A percentile compares a stretch with the other conserved stretches of the same genome.
These are phyloP conservation scores for Seriola dumerili DNA, from an alignment of 2,113 vertebrate species.

Conservation along the genomic window DNA sequence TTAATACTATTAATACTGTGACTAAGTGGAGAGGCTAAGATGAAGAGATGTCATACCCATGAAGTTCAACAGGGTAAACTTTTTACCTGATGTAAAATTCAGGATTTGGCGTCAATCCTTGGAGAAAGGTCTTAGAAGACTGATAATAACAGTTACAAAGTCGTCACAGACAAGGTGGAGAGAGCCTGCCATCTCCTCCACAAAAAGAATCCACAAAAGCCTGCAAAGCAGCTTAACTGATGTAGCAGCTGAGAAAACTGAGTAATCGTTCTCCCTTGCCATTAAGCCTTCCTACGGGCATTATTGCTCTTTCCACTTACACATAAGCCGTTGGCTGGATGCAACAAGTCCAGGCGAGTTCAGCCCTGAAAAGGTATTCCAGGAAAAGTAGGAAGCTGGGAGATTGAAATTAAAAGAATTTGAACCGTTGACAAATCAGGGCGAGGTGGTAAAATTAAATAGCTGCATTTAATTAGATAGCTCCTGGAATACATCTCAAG, in stretches of 20 bases:
- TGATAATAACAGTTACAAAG: constrained; percentile 1
- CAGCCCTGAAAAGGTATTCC: not conserved
- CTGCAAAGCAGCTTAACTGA: not conserved
- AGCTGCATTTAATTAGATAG: not conserved
- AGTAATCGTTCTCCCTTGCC: not conserved
- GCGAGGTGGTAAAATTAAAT: not conserved
- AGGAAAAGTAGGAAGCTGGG: not conserved
- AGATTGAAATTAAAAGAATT: too few relatives aligned
- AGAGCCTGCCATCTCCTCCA: not conserved
- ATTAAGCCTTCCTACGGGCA: not conserved
- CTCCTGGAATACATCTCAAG: not conserved
- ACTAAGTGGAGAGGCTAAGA: not conserved
- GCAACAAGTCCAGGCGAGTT: constrained; percentile 21
- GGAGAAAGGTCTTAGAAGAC: not conserved
- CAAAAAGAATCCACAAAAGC: not conserved
- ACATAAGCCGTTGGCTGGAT: constrained; percentile 7
- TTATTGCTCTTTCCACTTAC: constrained; percentile 21
- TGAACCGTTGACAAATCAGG: not conserved
- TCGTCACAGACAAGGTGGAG: not conserved
- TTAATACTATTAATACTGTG: not conserved
- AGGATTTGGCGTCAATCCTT: not conserved
- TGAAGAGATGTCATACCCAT: not conserved
- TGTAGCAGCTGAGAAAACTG: constrained; percentile 2
- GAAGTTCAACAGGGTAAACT: not conserved
- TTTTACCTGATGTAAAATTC: constrained; percentile 14